Conservation (phyloP, 92 coral and sea anemone species). For the Metridium senile region DNA sequence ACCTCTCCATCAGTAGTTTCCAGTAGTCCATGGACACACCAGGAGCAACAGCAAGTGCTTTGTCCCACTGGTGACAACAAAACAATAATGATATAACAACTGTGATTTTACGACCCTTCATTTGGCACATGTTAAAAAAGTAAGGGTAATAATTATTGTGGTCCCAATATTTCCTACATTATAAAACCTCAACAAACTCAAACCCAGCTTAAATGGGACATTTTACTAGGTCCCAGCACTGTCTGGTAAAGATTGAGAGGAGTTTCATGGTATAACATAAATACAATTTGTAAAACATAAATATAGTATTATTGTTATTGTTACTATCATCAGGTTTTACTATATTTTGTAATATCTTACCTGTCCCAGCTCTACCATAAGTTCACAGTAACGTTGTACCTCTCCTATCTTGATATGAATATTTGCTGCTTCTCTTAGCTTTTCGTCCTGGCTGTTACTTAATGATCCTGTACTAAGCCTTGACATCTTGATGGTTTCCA, state of each 20-base stretch:
- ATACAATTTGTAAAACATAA: too few relatives aligned
- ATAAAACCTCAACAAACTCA: too few relatives aligned
- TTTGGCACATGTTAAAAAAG: too few relatives aligned
- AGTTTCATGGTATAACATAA: too few relatives aligned
- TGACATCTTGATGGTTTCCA: slow-evolving; percentile 82
- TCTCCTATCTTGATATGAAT: slow-evolving; percentile 91
- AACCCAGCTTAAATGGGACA: too few relatives aligned
- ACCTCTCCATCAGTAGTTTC: slow-evolving; percentile 88
- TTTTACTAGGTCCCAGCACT: too few relatives aligned
- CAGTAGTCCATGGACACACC: slow-evolving; percentile 94
- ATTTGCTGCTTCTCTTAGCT: slow-evolving; percentile 76
- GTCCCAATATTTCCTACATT: too few relatives aligned
- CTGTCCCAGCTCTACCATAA: slow-evolving; percentile 97
- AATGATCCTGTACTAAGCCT: slow-evolving; percentile 69
- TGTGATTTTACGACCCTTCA: too few relatives aligned
- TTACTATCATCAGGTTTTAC: neutral
- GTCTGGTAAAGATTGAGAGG: too few relatives aligned
- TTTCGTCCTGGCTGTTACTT: slow-evolving; percentile 69
- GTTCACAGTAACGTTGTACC: slow-evolving; percentile 91
- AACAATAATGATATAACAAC: slow-evolving; percentile 1
- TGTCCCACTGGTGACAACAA: slow-evolving; percentile 90
- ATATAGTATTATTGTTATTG: too few relatives aligned
- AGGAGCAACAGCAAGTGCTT: slow-evolving; percentile 93
- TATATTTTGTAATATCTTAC: slow-evolving; percentile 22
- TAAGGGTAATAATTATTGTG: too few relatives aligned